These are phyloP conservation scores for Acrobasis suavella DNA, from an alignment of 2,888 invertebrate genomes.

Conservation along the genomic window DNA sequence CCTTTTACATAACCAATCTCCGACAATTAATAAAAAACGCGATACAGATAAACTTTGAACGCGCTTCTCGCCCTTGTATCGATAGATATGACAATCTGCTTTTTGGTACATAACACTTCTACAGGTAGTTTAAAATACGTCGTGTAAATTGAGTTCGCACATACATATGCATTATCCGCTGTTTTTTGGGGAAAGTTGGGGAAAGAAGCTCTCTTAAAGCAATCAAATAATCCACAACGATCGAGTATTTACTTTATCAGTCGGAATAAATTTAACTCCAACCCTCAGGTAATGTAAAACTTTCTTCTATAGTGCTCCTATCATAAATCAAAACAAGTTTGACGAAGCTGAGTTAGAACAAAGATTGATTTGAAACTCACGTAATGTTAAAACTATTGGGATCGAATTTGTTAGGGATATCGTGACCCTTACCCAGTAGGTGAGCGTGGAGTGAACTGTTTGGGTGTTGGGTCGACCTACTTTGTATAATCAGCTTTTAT, in stretches of 20 bases:
- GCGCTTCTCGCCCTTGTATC: too few species aligned
- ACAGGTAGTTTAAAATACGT: too few species aligned
- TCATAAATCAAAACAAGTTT: constrained; percentile 4
- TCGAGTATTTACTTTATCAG: neutral
- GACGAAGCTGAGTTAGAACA: neutral
- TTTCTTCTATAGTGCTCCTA: neutral
- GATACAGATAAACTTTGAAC: too few species aligned
- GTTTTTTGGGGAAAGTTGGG: too few species aligned
- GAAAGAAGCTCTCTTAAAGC: too few species aligned
- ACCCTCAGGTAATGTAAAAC: neutral
- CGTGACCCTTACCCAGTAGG: constrained; percentile 5
- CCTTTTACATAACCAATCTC: too few species aligned
- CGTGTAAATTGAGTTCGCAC: too few species aligned
- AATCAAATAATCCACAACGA: too few species aligned
- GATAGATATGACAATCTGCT: too few species aligned
- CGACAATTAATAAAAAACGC: too few species aligned
- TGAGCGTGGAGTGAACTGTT: constrained; percentile 5
- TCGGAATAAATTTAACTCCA: neutral
- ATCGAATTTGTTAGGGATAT: constrained; percentile 1
- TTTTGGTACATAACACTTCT: too few species aligned
- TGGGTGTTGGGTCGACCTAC: constrained; percentile 5
- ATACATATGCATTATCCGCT: neutral
- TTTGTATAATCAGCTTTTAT: constrained; percentile 15
- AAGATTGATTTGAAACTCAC: neutral
- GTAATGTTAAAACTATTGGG: constrained; percentile 12